These are phyloP conservation scores for Luperina testacea DNA, from an alignment of 2,888 invertebrate genomes.

Conservation along the genomic window DNA sequence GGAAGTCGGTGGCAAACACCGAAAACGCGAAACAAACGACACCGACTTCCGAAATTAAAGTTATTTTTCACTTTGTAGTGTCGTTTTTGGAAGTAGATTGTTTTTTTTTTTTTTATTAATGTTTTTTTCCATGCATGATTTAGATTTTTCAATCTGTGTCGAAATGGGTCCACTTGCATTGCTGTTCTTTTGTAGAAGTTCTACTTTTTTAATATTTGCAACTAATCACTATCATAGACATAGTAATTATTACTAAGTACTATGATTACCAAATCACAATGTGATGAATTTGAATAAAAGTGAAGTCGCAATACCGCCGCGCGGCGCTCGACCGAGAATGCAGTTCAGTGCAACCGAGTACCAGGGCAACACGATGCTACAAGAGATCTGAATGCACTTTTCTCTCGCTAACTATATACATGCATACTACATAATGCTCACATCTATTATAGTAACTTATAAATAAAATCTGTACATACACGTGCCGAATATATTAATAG, in stretches of 20 bases:
- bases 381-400: slow-evolving; percentile 76
- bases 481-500: slow-evolving; percentile 42
- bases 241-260: neutral
- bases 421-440: slow-evolving; percentile 18
- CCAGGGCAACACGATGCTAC: slow-evolving; percentile 78
- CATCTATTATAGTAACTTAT: slow-evolving; percentile 31
- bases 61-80: no score
- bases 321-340: slow-evolving; percentile 74
- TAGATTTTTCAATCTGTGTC: neutral
- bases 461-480: slow-evolving; percentile 44
- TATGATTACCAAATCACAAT: slow-evolving; percentile 7
- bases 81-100: no score
- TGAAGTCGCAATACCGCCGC: slow-evolving; percentile 54
- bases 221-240: neutral
- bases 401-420: slow-evolving; percentile 48
- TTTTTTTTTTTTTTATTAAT: no score
- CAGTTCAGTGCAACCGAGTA: slow-evolving; percentile 83
- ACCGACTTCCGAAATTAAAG: no score
- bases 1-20: no score
- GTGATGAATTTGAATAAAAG: slow-evolving; percentile 31
- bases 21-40: no score
- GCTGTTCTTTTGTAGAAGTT: neutral
- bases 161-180: neutral
- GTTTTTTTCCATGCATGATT: neutral
- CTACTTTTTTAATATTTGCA: neutral